Base-by-base conservation (phyloP, 2,797 vertebrate genomes). In the Acridotheres tristis region DNA sequence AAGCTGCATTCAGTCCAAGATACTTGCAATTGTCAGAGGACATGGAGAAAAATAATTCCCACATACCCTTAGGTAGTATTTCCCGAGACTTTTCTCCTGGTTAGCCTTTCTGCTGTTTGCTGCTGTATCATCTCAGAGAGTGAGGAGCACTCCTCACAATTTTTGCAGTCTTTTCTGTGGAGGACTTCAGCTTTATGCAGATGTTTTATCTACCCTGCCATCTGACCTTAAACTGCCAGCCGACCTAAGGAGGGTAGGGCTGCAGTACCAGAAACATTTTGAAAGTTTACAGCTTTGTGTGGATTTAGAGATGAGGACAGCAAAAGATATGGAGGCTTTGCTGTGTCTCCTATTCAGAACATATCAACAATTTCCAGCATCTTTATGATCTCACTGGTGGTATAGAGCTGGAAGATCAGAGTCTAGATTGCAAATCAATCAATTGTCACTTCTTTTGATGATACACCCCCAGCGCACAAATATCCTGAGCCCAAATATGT, bases 201-300 rank as follows among this genome's bases (percentile, higher is more conserved):
- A 8, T 1, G 5, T 69, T 77, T 83, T 34, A 29, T 26, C 42
- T 67, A 29, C 12, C 19, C 19, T 77, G 48, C 23, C 13, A 17
- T 75, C 43, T 65, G 38, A 77, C 23, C 5, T 36, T 80, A 55
- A 87, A 30, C 12, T 61, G 17, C 16, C 16, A 18, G 59, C 19
- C 0, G 0, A 9, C 16, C 25, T 59, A 40, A 16, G 14, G 18
- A 85, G 61, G 10, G 54, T 54, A 61, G 34, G 25, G 26, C 8
- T 63, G 15, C 34, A 86, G 54, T 78, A 79, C 4, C 23, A 59
- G 86, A 62, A 73, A 32, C n/a, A 66, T 50, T 67, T 19, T 66
- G 43, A 79, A 76, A 11, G 15, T 73, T 69, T 74, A 9, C 13
- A 66, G n/a, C 18, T 79, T 71, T 63, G 13, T 19, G 2, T 51